These are phyloP conservation scores for Parapristionchus giblindavisi DNA, from an alignment of 2,888 invertebrate genomes.

Conservation along the genomic window DNA sequence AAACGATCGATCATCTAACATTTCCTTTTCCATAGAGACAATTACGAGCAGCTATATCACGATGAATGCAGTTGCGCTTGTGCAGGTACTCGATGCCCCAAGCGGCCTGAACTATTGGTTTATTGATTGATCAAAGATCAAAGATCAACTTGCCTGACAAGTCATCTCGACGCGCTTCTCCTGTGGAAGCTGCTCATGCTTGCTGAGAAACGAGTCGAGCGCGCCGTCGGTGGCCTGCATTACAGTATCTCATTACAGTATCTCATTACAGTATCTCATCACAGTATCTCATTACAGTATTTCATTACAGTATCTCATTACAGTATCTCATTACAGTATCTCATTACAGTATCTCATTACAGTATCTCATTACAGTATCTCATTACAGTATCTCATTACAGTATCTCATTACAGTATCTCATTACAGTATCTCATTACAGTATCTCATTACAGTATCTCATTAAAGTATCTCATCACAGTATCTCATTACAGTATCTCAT, in stretches of 20 bases:
- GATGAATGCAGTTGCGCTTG: constrained; percentile 46
- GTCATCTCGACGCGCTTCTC: constrained; percentile 34
- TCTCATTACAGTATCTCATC: background rate
- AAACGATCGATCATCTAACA: too few relatives aligned
- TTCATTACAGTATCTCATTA: too few relatives aligned
- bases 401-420: too few relatives aligned
- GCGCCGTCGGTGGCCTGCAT: constrained; percentile 31
- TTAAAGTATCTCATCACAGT: too few relatives aligned
- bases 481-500: too few relatives aligned
- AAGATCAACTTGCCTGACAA: constrained; percentile 12
- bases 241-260: background rate
- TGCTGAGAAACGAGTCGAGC: constrained; percentile 31
- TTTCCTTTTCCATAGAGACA: constrained; percentile 46
- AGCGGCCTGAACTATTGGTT: constrained; percentile 41
- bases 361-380: too few relatives aligned
- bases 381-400: too few relatives aligned
- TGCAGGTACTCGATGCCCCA: constrained; percentile 56
- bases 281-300: too few relatives aligned
- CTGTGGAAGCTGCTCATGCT: constrained; percentile 23
- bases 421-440: too few relatives aligned
- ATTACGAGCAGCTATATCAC: constrained; percentile 53
- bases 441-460: too few relatives aligned
- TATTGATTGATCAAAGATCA: background rate
- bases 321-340: too few relatives aligned
- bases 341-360: too few relatives aligned